These are phyloP conservation scores for Rattus rattus DNA, from an alignment of 2,113 vertebrate genomes.

Conservation along the genomic window DNA sequence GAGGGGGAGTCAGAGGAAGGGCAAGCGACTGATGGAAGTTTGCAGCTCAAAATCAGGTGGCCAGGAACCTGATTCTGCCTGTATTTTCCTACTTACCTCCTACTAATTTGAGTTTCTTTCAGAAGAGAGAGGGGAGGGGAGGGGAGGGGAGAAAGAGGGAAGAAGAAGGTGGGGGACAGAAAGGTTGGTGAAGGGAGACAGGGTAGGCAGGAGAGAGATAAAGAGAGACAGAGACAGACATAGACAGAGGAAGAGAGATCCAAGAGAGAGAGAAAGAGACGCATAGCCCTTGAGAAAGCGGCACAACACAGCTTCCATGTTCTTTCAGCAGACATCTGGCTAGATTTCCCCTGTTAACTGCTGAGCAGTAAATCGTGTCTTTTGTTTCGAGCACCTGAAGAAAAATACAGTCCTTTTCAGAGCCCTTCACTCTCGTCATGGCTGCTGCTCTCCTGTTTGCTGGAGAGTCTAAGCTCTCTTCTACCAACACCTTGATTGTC, in stretches of 20 bases:
- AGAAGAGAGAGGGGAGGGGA: background rate
- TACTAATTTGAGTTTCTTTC: conserved; percentile 30
- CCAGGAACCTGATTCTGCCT: conserved; percentile 22
- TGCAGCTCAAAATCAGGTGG: background rate
- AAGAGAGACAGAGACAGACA: background rate
- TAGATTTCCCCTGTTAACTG: conserved; percentile 49
- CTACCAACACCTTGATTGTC: background rate
- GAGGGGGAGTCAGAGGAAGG: background rate
- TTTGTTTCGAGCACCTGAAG: conserved; percentile 37
- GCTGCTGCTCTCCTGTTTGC: background rate
- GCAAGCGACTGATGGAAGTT: background rate
- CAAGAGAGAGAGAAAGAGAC: background rate
- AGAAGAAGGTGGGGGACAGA: background rate
- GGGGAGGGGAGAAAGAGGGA: background rate
- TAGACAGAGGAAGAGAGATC: background rate
- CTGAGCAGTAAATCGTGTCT: conserved; percentile 38
- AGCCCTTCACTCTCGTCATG: background rate
- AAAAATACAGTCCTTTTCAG: conserved; percentile 39
- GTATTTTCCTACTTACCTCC: conserved; percentile 38
- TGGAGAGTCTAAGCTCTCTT: conserved; percentile 39
- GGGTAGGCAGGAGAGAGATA: background rate
- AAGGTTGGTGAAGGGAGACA: background rate
- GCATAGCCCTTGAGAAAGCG: background rate
- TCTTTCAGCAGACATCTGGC: conserved; percentile 11
- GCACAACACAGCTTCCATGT: background rate